phyloP scores from a whole-genome alignment of 2,797 vertebrate genomes.

The Rhabdophis nuchalis region DNA sequence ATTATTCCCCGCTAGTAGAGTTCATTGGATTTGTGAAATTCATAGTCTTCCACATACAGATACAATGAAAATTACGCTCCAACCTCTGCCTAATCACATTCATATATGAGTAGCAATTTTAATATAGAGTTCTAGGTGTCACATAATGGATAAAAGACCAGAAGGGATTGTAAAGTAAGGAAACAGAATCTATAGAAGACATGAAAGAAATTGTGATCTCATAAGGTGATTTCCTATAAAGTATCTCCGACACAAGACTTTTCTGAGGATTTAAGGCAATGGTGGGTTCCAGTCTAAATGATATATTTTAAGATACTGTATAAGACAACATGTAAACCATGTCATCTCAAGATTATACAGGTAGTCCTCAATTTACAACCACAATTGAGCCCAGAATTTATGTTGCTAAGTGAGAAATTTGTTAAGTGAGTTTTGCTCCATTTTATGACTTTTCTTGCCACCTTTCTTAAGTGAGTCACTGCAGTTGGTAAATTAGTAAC shows the following conservation, averaged over 20 bases:
- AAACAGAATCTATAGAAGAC: background rate
- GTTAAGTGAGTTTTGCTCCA: background rate
- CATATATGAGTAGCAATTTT: background rate
- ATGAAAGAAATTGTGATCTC: background rate
- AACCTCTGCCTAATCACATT: background rate
- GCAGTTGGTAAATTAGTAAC: too few species aligned
- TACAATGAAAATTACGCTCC: background rate
- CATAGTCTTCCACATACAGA: background rate
- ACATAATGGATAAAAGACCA: background rate
- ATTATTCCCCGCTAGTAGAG: background rate
- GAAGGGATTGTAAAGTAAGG: background rate
- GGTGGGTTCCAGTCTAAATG: conserved; percentile 17
- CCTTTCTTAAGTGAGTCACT: background rate
- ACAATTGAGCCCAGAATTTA: background rate
- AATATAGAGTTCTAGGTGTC: background rate
- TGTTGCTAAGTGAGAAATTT: background rate
- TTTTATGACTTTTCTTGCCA: background rate
- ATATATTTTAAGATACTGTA: conserved; percentile 42
- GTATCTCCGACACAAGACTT: background rate
- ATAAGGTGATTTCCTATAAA: background rate
- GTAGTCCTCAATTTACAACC: background rate
- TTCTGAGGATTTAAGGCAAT: background rate
- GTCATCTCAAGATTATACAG: conserved; percentile 53
- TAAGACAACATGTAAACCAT: conserved; percentile 43
- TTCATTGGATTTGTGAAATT: background rate